These are phyloP conservation scores for Ptychoptera albimana DNA, from an alignment of 2,888 invertebrate species.

Conservation along the genomic window DNA sequence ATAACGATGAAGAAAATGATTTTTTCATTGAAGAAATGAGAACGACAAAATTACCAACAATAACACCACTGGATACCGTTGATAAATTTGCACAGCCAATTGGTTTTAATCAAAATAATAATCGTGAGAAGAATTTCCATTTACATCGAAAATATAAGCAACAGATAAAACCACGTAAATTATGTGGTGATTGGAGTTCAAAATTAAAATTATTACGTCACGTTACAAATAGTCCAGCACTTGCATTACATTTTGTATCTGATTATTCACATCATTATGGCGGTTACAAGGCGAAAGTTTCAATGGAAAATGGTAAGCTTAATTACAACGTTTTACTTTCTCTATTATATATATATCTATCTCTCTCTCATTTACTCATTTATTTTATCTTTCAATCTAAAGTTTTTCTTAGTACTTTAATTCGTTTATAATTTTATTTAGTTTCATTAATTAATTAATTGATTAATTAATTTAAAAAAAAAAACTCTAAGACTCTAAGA, in stretches of 20 bases:
- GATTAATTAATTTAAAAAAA: neutral
- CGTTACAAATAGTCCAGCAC: conserved; percentile 41
- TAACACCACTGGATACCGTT: too few relatives aligned
- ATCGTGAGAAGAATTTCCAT: too few relatives aligned
- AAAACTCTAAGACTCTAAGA: too few relatives aligned
- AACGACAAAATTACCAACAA: too few relatives aligned
- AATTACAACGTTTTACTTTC: neutral
- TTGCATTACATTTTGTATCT: conserved; percentile 53
- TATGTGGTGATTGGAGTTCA: conserved; percentile 69
- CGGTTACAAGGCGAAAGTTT: conserved; percentile 56
- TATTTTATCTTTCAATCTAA: neutral
- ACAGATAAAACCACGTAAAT: conserved; percentile 27
- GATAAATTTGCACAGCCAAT: too few relatives aligned
- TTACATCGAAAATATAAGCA: too few relatives aligned
- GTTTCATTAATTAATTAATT: neutral
- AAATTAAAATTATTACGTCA: conserved; percentile 56
- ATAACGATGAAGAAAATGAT: too few relatives aligned
- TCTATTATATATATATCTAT: too few relatives aligned
- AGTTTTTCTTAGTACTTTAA: neutral
- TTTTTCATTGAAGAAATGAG: too few relatives aligned
- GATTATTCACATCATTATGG: conserved; percentile 65
- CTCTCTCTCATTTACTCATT: too few relatives aligned
- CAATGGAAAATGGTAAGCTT: conserved; percentile 54
- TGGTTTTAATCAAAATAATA: too few relatives aligned
- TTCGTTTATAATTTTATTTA: neutral